Evolutionary conservation across 2,113 vertebrate species (phyloP), one percentile per base, ranked within the genome.

Genomic region (Tachycineta bicolor): DNA sequence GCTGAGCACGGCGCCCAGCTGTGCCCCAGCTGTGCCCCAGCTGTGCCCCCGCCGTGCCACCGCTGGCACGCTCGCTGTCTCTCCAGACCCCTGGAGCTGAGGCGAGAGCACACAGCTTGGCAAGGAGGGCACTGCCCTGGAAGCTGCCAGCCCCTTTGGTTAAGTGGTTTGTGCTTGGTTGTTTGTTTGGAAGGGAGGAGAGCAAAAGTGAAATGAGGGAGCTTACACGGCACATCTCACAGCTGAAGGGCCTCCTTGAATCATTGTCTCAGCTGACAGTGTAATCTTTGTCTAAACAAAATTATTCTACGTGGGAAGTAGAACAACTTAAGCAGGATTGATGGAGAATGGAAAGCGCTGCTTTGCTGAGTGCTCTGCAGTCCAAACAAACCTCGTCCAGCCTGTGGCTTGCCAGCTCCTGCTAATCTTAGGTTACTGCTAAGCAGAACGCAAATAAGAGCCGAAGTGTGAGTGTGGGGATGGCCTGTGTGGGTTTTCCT

Each of bases 41-140:
- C 26, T 21, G 0, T 46, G 67, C 2, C 49, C 13, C 4, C 17
- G 21, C 8, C 10, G 29, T 16, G 49, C 7, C 62, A 1, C 56
- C 14, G 9, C 1, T 79, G 17, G 2, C 20, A 10, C 16, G 2
- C 16, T 19, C 44, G 47, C n/a, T 29, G 0, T n/a, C 37, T 60
- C 34, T 63, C 33, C 47, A 11, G 17, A 9, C 43, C 26, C 4
- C 1, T 4, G 24, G 34, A 34, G 33, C 14, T 80, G 20, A 41
- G 83, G 41, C 20, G 6, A 2, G 18, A 22, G 17, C 50, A 15
- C n/a, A 12, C 19, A 37, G 33, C 50, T 34, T 13, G 5, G 80
- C 67, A 24, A 52, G 22, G 58, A 90, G 58, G 53, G 33, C 37
- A 6, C 19, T 37, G 19, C 6, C 56, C 43, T 16, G 73, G 12